Conservation (phyloP, 2,113 vertebrate species). For the Gnathonemus echidnorhynchus region DNA sequence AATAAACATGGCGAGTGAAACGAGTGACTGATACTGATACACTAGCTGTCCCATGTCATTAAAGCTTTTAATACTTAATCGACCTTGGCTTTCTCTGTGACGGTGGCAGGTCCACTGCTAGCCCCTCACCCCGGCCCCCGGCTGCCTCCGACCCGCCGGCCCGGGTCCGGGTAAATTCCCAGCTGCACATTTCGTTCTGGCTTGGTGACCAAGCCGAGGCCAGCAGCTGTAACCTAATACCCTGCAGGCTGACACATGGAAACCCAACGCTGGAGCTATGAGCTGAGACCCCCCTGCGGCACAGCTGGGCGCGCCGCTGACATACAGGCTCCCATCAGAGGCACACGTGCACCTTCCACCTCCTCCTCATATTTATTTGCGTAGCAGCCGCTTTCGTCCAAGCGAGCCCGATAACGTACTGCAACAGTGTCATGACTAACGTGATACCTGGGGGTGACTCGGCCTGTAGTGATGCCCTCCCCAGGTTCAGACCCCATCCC, state of each 20-base stretch:
- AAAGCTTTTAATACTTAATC: neutral
- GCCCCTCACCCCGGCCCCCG: neutral
- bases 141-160: neutral
- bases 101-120: neutral
- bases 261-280: neutral
- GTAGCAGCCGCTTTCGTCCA: neutral
- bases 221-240: neutral
- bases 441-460: neutral
- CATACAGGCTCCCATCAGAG: neutral
- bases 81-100: neutral
- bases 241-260: neutral
- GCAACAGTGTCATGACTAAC: neutral
- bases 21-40: neutral
- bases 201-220: neutral
- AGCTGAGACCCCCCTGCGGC: neutral
- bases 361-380: neutral
- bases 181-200: neutral
- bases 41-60: neutral
- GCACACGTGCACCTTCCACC: neutral
- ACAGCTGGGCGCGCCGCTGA: neutral
- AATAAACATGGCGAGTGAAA: neutral
- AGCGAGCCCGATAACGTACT: neutral
- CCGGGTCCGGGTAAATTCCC: neutral
- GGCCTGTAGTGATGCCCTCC: neutral
- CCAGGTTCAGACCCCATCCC: neutral